These are phyloP conservation scores for Sebastes itinus DNA, from an alignment of 2,797 vertebrate genomes.

Conservation along the genomic window DNA sequence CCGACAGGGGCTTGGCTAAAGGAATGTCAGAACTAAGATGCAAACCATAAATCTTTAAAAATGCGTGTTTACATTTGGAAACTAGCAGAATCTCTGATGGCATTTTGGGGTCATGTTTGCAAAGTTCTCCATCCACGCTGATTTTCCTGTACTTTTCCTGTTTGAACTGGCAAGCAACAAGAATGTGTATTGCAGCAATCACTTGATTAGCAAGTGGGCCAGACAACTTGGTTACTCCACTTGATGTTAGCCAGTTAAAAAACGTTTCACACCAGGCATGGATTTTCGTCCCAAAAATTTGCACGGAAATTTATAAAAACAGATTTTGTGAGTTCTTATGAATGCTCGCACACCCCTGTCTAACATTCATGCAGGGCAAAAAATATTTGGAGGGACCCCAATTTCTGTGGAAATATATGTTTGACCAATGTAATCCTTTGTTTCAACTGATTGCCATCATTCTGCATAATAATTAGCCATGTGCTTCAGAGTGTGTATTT, in stretches of 20 bases:
- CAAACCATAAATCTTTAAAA: neutral
- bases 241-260: neutral
- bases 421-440: too few species aligned
- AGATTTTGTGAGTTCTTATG: too few species aligned
- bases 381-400: too few species aligned
- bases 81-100: neutral
- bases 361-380: too few species aligned
- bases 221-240: neutral
- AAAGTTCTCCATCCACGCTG: neutral
- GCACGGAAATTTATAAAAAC: too few species aligned
- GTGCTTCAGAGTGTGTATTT: too few species aligned
- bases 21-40: neutral
- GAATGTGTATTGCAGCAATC: neutral
- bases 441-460: too few species aligned
- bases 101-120: neutral
- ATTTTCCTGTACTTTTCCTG: neutral
- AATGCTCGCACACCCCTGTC: too few species aligned
- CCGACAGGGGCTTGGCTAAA: neutral
- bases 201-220: neutral
- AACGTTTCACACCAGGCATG: too few species aligned
- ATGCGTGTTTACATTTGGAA: neutral
- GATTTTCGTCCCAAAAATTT: too few species aligned
- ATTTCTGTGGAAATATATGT: too few species aligned
- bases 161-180: neutral
- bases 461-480: too few species aligned